phyloP scores from a whole-genome alignment of 2,797 vertebrate genomes.

The Chiroxiphia lanceolata region DNA sequence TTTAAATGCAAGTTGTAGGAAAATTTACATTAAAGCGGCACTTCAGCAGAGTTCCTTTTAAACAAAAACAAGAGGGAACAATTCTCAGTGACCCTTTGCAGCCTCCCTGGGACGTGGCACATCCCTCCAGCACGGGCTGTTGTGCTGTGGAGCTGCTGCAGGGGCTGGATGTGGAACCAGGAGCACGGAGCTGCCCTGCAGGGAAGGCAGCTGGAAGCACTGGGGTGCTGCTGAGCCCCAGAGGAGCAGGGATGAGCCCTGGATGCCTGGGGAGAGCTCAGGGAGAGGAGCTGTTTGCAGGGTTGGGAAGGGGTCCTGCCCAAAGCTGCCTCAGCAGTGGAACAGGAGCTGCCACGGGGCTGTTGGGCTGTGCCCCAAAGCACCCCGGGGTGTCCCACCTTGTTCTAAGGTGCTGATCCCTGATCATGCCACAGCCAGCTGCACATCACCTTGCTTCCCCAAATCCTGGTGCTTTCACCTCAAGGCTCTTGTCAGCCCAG shows the following conservation, averaged over 20 bases:
- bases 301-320: background rate
- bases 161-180: fast-evolving
- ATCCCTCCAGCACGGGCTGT: background rate
- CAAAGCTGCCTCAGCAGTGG: background rate
- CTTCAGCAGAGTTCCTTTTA: background rate
- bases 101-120: background rate
- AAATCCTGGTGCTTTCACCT: background rate
- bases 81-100: background rate
- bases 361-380: background rate
- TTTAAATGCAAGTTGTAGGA: background rate
- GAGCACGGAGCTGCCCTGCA: too few relatives aligned
- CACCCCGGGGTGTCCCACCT: background rate
- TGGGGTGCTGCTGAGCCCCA: background rate
- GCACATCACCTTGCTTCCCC: background rate
- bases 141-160: background rate
- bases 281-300: background rate
- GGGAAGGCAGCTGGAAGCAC: background rate
- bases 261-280: background rate
- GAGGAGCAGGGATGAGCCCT: background rate
- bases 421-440: background rate
- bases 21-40: background rate
- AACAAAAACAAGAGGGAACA: background rate
- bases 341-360: background rate
- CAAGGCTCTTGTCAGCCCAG: background rate
- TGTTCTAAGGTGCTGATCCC: background rate